Percentiles rank a stretch among this genome's conserved stretches.
phyloP scores from a whole-genome alignment of 2,113 vertebrate genomes.

The Heptranchias perlo region DNA sequence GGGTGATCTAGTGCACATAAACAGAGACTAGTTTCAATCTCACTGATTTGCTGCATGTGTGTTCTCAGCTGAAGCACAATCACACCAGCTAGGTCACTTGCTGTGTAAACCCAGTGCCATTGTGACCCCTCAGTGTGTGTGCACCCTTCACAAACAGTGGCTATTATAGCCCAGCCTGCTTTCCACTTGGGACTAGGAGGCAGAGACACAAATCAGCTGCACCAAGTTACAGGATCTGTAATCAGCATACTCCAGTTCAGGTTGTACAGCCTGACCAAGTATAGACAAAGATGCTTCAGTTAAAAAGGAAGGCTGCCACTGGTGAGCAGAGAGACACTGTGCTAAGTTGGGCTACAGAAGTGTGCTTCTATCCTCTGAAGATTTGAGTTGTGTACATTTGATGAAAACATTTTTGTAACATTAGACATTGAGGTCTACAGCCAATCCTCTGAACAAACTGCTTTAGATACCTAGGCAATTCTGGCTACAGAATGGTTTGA shows the following conservation, averaged over 20 bases:
- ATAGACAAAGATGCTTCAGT: background rate
- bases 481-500: no score
- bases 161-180: background rate
- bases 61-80: no score
- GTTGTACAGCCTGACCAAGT: background rate
- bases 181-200: background rate
- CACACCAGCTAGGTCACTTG: no score
- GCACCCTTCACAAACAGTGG: background rate
- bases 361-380: no score
- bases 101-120: background rate
- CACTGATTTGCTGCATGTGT: background rate
- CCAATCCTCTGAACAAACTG: no score
- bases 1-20: background rate
- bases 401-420: no score
- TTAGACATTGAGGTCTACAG: no score
- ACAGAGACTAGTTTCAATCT: background rate
- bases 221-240: background rate
- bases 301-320: background rate
- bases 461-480: no score
- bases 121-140: background rate
- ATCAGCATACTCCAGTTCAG: background rate
- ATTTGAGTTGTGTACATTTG: no score
- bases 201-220: background rate
- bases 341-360: background rate
- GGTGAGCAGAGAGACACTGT: no score